Evolutionary conservation across 37 sponge, comb jelly and placozoan species (phyloP), one percentile per base, ranked within the genome.

Genomic region (Hormiphora californensis): DNA sequence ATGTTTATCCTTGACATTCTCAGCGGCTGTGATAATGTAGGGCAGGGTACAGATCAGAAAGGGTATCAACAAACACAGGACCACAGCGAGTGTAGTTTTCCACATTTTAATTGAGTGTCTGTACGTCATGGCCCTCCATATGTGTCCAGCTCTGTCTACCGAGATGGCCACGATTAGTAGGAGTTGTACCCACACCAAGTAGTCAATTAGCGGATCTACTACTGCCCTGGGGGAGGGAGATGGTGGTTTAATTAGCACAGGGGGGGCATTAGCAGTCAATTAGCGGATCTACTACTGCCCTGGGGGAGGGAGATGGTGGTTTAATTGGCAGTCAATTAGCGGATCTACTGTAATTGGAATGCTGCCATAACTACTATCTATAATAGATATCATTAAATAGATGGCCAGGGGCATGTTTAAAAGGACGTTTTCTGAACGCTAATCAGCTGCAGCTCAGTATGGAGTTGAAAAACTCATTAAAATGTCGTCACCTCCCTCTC

Each of bases 221-320:
- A 73, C 22, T 21, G 81, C 81, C 22, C 81, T 73, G 81, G n/a
- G n/a, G n/a, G n/a, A n/a, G n/a, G n/a, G n/a, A n/a, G n/a, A n/a
- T n/a, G n/a, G n/a, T n/a, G n/a, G n/a, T n/a, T n/a, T n/a, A n/a
- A n/a, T n/a, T n/a, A n/a, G n/a, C n/a, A n/a, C n/a, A n/a, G n/a
- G n/a, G n/a, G n/a, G n/a, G n/a, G n/a, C n/a, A n/a, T n/a, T n/a
- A 36, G 81, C 43, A 73, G 81, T 73, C 81, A 27, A 73, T 23
- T 0, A 73, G 9, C 5, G 81, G 28, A n/a, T 73, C 81, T 2
- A 73, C 81, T 17, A 73, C 22, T 21, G 81, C 81, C 22, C 81
- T 73, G 81, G n/a, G n/a, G n/a, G n/a, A n/a, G n/a, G n/a, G n/a
- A n/a, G n/a, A n/a, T n/a, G n/a, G n/a, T n/a, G n/a, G n/a, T n/a